These are phyloP conservation scores for Ligdia adustata DNA, from an alignment of 2,888 invertebrate species.

Conservation along the genomic window DNA sequence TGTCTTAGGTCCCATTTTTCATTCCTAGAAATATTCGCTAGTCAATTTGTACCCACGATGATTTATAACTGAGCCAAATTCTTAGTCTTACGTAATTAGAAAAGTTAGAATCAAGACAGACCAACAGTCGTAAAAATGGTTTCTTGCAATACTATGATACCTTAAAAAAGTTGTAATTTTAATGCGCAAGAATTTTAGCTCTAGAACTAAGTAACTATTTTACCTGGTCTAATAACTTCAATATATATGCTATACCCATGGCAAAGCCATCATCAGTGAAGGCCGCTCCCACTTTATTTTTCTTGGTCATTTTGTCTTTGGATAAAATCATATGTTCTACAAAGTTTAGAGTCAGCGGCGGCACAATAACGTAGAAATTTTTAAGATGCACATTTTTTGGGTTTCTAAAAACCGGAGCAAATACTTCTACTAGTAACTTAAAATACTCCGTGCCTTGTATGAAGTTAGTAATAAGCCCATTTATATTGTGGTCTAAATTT, in stretches of 20 bases:
- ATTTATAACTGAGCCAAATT: no score
- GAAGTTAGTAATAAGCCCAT: conserved; percentile 91
- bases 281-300: conserved; percentile 93
- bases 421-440: conserved; percentile 95
- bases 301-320: conserved; percentile 96
- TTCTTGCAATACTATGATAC: no score
- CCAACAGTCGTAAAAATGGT: no score
- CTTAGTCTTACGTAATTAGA: no score
- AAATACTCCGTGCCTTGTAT: conserved; percentile 95
- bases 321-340: conserved; percentile 96
- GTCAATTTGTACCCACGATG: no score
- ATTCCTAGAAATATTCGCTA: no score
- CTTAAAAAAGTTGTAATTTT: no score
- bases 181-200: no score
- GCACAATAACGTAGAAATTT: conserved; percentile 96
- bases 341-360: conserved; percentile 96
- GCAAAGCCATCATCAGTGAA: conserved; percentile 99
- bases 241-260: conserved; percentile 96
- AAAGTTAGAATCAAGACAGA: no score
- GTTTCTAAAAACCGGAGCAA: conserved; percentile 94
- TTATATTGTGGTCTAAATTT: conserved; percentile 90
- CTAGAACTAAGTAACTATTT: conserved; percentile 4
- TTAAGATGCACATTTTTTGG: conserved; percentile 94
- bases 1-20: no score
- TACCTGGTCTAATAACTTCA: conserved; percentile 94